Base-by-base conservation (phyloP, 2,888 invertebrate genomes). In the Eurytoma adleriae region DNA sequence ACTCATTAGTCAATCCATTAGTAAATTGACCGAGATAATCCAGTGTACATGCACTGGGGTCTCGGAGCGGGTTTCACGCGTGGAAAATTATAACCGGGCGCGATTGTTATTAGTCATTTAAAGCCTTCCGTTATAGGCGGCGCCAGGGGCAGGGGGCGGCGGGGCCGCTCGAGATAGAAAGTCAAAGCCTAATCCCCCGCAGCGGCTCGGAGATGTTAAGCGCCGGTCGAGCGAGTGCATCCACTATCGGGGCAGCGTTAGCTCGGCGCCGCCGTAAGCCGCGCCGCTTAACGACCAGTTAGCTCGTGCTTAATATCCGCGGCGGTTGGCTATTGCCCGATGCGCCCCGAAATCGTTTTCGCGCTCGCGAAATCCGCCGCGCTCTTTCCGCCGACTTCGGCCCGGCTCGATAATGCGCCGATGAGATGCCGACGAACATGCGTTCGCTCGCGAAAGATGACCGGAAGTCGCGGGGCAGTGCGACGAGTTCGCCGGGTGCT, bases 301-400 rank as follows among this genome's bases (percentile, higher is more conserved):
- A 80, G 73, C 52, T 69, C 66, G 27, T 73, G 69, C 80, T 75
- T 76, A 80, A 73, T 73, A 77, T 78, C 40, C 68, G 40, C 73
- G 40, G 71, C 50, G 50, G 40, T n/a, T 18, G 48, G 48, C 24
- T 62, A 61, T 67, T 80, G 72, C 73, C 48, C 59, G 77, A 52
- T 72, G 62, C 27, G 54, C 20, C 52, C 69, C 50, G 20, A 67
- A 76, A 80, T 76, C 71, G 80, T 61, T 76, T 80, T 80, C 27
- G 69, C 24, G 69, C 76, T 80, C 27, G 69, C 24, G 69, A 62
- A 76, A 76, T 48, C 24, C 64, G 57, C 66, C 70, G 70, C 52
- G 68, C 64, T 69, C 73, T 73, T 80, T 68, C 71, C 76, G 14
- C 20, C 20, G 18, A 61, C 78, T 56, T 68, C 57, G 18, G 18